Base-by-base conservation (phyloP, 2,113 vertebrate species). In the Dolichallabes microphthalmus region DNA sequence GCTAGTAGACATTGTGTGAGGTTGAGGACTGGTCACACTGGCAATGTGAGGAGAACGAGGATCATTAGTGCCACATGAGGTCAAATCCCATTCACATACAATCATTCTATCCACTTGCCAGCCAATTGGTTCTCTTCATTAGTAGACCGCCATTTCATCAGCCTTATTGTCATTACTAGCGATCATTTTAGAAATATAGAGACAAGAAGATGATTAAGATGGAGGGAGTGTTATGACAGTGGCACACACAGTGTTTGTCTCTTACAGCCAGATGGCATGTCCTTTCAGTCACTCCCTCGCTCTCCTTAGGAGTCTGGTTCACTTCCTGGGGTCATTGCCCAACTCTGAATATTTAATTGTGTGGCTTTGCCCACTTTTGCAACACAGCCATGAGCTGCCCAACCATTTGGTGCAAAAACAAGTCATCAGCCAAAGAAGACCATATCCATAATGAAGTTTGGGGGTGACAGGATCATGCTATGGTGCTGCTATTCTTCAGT, bases 331-430 rank as follows among this genome's bases (percentile, higher is more conserved):
- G 86, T 83, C 76, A 63, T 27, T 77, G 30, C 76, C 55, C 76
- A 35, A 55, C 53, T 60, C 19, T 35, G 30, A 55, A 11, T 79
- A 79, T 79, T 13, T 25, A 55, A 79, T 79, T 35, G 76, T 55
- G 79, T 82, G 85, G 27, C 84, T 55, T 58, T 30, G 2, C 50
- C 50, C 87, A 88, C 87, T 88, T 58, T 88, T 82, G 71, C 45
- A 79, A 60, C 66, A 85, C 83, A 87, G 88, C 88, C 90, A 89
- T 90, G 87, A 90, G 87, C 88, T 75, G 57, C 84, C 88, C 87
- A 89, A 89, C 82, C 82, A 87, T 92, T 90, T 57, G 55, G 55
- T 17, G 15, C 55, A 61, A 61, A 64, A 27, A 68, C 27, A 32
- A 30, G 27, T 68, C 15, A 32, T 66, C 27, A 66, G 13, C 27